Base-by-base conservation (phyloP, 2,888 invertebrate species). In the Lutraria lutraria region DNA sequence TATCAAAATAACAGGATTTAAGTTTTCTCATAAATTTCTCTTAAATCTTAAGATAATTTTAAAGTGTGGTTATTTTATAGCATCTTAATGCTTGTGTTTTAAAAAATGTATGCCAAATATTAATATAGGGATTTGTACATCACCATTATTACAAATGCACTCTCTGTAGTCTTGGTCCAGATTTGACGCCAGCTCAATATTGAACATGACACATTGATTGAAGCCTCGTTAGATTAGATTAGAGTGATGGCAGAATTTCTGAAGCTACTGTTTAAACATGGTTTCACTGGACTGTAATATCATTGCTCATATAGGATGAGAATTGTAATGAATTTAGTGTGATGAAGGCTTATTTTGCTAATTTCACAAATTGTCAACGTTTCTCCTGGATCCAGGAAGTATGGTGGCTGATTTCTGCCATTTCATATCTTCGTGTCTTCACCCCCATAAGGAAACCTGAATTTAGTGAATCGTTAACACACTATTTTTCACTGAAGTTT, bases 281-380 rank as follows among this genome's bases (percentile, higher is more conserved):
- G 56, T 56, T 56, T 10, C 10, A 68, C 63, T 68, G 25, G 43
- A 43, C 43, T 43, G 43, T 43, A 43, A 43, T 68, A 25, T n/a
- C 25, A 68, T 68, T 25, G 25, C 25, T 68, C 1, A 25, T n/a
- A n/a, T 25, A 68, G 25, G n/a, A 12, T 68, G 13, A 12, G 25
- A 68, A 68, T 68, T n/a, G 25, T 68, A 60, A 68, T 68, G 63
- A 68, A 68, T 68, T 68, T 68, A 25, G 25, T 68, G 21, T 6
- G 56, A 15, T 12, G 63, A 68, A 68, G 63, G 4, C 4, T 43
- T 25, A 25, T 68, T 68, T 68, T 21, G 63, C 63, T 25, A 13
- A 25, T 68, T 68, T 68, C 25, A 68, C 63, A 25, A 68, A 68
- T 25, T 68, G 25, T 25, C 25, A 10, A n/a, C n/a, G 13, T 68